Percentiles rank a stretch among this genome's conserved stretches.
Evolutionary conservation across 2,113 vertebrate species (phyloP).

Genomic region (Pavo muticus): DNA sequence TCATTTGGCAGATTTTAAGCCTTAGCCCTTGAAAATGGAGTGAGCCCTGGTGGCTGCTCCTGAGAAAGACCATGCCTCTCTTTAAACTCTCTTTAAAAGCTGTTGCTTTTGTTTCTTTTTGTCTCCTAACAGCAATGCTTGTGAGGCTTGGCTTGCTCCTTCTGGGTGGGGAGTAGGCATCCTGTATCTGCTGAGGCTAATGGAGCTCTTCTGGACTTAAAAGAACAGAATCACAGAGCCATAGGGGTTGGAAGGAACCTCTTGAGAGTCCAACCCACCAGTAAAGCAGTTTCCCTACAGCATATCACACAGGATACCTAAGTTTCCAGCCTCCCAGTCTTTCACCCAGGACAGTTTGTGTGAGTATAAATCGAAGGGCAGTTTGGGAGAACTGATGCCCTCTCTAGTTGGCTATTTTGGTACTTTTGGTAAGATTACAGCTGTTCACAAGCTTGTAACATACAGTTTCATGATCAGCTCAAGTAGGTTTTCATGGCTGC

Average conservation of each 20-base stretch:
- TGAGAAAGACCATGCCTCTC: not conserved
- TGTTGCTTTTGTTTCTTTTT: not conserved
- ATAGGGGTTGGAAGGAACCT: too few species aligned
- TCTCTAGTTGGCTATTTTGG: not conserved
- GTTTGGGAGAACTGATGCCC: not conserved
- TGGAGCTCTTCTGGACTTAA: rapidly evolving
- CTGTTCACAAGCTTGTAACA: not conserved
- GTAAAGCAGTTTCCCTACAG: too few species aligned
- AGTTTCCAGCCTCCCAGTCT: not conserved
- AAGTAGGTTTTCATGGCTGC: not conserved
- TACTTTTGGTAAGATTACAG: not conserved
- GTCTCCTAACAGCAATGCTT: not conserved
- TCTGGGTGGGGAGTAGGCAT: not conserved
- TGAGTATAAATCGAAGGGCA: not conserved
- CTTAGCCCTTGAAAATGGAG: not conserved
- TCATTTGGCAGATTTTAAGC: not conserved
- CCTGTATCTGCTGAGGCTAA: not conserved
- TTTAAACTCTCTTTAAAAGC: not conserved
- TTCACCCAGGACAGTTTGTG: not conserved
- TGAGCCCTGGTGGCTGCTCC: too few species aligned
- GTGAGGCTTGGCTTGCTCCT: rapidly evolving
- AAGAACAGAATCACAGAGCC: too few species aligned
- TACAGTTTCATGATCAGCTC: not conserved
- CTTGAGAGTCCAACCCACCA: too few species aligned
- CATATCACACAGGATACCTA: not conserved